Evolutionary conservation across 2,113 vertebrate species (phyloP), one percentile per base, ranked within the genome.

Genomic region (Aphyosemion australe): DNA sequence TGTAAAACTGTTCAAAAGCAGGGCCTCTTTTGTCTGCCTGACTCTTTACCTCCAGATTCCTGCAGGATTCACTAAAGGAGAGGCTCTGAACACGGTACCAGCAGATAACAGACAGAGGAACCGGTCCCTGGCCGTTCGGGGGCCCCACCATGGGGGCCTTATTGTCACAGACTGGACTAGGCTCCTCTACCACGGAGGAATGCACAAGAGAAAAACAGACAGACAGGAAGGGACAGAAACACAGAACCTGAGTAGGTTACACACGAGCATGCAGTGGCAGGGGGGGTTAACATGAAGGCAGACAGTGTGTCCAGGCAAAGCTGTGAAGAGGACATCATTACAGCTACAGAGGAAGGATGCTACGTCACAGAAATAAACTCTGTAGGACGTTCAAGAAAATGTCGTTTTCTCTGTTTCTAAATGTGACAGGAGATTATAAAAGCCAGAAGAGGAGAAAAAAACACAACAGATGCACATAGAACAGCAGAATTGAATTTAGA

Each of bases 11-110:
- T 37, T 7, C 46, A 81, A 3, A 73, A 46, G 68, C 52, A 19
- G 73, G 65, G 56, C 85, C 87, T 82, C 50, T 87, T 75, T 84
- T 77, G 61, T 76, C 78, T 78, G 77, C 84, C 85, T 87, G 82
- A 83, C 82, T 90, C 71, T 90, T 96, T 96, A 95, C 94, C 94
- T 95, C 94, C 78, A 94, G 84, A 84, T 92, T 93, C 79, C 90
- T 92, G 92, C 93, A 92, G 93, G 91, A 92, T 91, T 94, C 94
- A 93, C 93, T 92, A 94, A 94, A 93, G 91, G 93, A 93, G 86
- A 94, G 90, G 90, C 92, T 95, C 89, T 94, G 93, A 90, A 92
- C 89, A 89, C 91, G 91, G 91, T 93, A 94, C 93, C 94, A 94
- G 93, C 92, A 93, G 91, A 95, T 88, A 91, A 90, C 90, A 87